Evolutionary conservation across 2,888 invertebrate genomes (phyloP), one percentile per base, ranked within the genome.

Genomic region (Caenorhabditis sp.): DNA sequence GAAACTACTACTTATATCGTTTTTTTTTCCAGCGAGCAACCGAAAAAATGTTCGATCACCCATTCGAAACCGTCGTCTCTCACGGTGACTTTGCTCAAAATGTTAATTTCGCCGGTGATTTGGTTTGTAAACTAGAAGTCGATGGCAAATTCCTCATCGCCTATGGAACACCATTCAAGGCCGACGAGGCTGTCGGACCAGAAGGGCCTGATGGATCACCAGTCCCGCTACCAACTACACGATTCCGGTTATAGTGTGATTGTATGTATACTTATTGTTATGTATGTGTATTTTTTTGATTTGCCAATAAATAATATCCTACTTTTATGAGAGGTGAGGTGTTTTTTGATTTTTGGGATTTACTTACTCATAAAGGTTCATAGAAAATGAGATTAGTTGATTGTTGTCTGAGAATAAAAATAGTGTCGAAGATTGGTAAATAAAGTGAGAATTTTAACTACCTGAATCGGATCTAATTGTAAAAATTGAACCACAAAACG

Each of bases 51-150:
- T 78, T 78, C 59, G 68, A 58, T 17, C 76, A 76, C 53, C 75
- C 75, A 10, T 78, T 78, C 27, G 78, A 78, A 62, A 76, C 64
- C 14, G 27, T 78, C 17, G 78, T 71, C 1, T 53, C 76, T 1
- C 70, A 73, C 36, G 76, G 63, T 1, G 78, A 78, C 52, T 78
- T 78, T 54, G 78, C 78, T 3, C 78, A 76, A 53, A 78, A 73
- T 58, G 68, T 78, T n/a, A 76, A 78, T 52, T 78, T 78, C 53
- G 67, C 76, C 5, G 76, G 76, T 0, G 76, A 78, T 62, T 68
- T 76, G 63, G 76, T 76, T 5, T 78, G 78, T 52, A 78, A 78
- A 56, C 54, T 78, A 59, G 78, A 78, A 38, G 67, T 78, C 50
- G 78, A 76, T 50, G 78, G 78, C 59, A 78, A 78, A 72, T 72